Conservation (phyloP, 2,888 invertebrate species). For the Selenia dentaria region DNA sequence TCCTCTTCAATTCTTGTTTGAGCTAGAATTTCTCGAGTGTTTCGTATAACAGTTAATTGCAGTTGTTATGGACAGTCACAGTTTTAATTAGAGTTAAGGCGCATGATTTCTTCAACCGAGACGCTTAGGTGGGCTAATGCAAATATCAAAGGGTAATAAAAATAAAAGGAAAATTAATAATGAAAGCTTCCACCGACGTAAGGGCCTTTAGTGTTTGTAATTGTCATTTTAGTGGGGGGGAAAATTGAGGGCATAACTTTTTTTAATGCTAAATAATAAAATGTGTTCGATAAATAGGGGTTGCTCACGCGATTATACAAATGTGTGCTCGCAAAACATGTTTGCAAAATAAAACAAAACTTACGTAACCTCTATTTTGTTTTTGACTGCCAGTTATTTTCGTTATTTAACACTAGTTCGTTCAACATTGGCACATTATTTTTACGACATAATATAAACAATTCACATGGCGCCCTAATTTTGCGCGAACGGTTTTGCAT, state of each 20-base stretch:
- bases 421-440: conserved; percentile 26
- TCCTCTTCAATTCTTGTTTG: conserved; percentile 39
- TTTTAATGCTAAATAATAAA: no score
- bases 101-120: no score
- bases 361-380: conserved; percentile 10
- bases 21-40: conserved; percentile 16
- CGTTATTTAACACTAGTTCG: conserved; percentile 26
- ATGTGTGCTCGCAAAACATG: no score
- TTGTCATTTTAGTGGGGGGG: no score
- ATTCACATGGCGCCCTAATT: conserved; percentile 38
- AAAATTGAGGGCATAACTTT: no score
- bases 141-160: no score
- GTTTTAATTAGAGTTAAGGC: conserved; percentile 1
- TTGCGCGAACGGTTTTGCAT: conserved; percentile 38
- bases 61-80: conserved; percentile 1
- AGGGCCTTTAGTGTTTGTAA: no score
- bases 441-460: conserved; percentile 41
- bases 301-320: no score
- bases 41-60: conserved; percentile 8
- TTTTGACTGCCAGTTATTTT: conserved; percentile 13
- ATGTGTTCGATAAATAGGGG: no score
- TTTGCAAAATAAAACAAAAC: conserved; percentile 11
- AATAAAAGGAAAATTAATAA: no score
- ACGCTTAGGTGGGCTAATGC: no score
- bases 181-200: no score